A percentile compares a stretch with the other conserved stretches of the same genome.
Conservation (phyloP, 2,113 vertebrate genomes). For the Cyprinodon variegatus region DNA sequence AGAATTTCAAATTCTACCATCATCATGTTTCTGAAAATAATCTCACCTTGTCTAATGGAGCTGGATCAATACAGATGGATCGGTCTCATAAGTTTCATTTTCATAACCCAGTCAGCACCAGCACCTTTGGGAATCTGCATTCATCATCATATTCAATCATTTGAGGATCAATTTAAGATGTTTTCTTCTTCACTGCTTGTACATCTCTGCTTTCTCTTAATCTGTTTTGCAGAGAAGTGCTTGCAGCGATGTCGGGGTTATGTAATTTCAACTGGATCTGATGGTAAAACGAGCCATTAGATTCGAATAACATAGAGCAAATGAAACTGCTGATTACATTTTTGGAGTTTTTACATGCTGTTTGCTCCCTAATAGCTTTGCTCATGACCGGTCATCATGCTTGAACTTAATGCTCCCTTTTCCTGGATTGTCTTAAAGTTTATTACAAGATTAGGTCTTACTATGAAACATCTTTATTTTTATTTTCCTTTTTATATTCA, state of each 20-base stretch:
- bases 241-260: constrained; percentile 25
- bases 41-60: constrained; percentile 66
- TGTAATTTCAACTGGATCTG: constrained; percentile 39
- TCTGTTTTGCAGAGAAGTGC: constrained; percentile 43
- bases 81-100: constrained; percentile 62
- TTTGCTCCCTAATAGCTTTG: constrained; percentile 13
- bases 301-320: constrained; percentile 42
- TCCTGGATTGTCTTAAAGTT: background rate
- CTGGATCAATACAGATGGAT: constrained; percentile 68
- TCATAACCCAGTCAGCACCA: constrained; percentile 67
- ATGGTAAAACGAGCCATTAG: constrained; percentile 53
- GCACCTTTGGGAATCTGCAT: constrained; percentile 57
- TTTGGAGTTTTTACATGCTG: background rate
- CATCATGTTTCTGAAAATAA: constrained; percentile 65
- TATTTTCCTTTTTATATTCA: background rate
- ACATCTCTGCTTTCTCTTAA: constrained; percentile 64
- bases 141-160: constrained; percentile 55
- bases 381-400: constrained; percentile 18
- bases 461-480: background rate
- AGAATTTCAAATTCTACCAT: constrained; percentile 50
- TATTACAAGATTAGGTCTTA: background rate
- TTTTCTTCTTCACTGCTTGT: constrained; percentile 18
- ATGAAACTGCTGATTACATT: constrained; percentile 50
- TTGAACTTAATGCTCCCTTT: background rate
- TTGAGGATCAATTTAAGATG: constrained; percentile 43